Percentiles rank a stretch among this genome's conserved stretches.
These are phyloP conservation scores for Astur gentilis DNA, from an alignment of 2,113 vertebrate species.

Conservation along the genomic window DNA sequence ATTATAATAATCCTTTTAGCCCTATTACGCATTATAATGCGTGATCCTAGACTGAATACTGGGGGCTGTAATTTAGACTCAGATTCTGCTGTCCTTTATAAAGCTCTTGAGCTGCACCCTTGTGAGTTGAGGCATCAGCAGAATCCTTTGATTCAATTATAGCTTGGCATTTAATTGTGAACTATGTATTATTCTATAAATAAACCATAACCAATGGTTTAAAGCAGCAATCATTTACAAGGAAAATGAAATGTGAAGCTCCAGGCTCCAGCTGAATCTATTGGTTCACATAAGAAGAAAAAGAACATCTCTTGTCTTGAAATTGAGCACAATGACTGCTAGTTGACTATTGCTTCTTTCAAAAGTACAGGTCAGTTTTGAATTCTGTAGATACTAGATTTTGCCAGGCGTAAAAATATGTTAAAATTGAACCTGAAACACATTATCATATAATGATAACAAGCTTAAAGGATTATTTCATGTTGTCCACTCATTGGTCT, in stretches of 20 bases:
- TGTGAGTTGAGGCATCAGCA: background rate
- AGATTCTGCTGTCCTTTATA: background rate
- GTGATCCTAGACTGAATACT: background rate
- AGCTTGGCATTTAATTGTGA: constrained; percentile 44
- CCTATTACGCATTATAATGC: background rate
- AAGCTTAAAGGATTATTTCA: background rate
- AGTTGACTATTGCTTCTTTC: background rate
- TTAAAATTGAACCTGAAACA: background rate
- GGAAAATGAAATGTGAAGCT: background rate
- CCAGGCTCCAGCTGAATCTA: background rate
- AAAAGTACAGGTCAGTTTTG: background rate
- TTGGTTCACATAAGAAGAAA: background rate
- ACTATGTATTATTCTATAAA: constrained; percentile 41
- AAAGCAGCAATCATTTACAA: background rate
- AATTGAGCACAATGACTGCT: background rate
- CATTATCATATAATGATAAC: background rate
- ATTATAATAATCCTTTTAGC: constrained; percentile 50
- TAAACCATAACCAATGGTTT: constrained; percentile 39
- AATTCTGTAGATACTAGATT: background rate
- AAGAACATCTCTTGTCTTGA: background rate
- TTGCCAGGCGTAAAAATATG: background rate
- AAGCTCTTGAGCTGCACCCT: constrained; percentile 17
- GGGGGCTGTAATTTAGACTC: constrained; percentile 7
- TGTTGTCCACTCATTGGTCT: background rate
- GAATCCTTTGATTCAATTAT: constrained; percentile 58